Conservation (phyloP, 2,888 invertebrate genomes). For the Hydropsyche betteni region DNA sequence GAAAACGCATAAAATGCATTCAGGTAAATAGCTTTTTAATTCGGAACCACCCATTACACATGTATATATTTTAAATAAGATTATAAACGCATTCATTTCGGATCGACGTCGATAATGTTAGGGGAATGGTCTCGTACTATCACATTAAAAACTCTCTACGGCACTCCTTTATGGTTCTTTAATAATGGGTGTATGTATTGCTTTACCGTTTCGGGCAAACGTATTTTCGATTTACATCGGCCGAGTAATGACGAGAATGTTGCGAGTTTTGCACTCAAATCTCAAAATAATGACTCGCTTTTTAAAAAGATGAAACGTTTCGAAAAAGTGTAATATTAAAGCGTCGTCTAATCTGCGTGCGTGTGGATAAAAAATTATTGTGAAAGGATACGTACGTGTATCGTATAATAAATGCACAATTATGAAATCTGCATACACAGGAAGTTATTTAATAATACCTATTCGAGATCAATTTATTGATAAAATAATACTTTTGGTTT, state of each 20-base stretch:
- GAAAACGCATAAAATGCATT: too few species aligned
- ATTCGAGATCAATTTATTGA: slow-evolving; percentile 26
- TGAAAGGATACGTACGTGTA: slow-evolving; percentile 9
- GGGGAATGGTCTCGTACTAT: slow-evolving; percentile 13
- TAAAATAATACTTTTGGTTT: slow-evolving; percentile 12
- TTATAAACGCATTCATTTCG: slow-evolving; percentile 28
- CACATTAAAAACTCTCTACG: slow-evolving; percentile 7
- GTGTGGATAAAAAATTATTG: neutral
- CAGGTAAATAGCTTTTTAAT: too few species aligned
- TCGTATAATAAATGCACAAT: slow-evolving; percentile 11
- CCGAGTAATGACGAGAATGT: too few species aligned
- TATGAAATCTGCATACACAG: neutral
- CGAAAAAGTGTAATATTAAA: neutral
- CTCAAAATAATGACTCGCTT: neutral
- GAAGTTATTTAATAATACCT: slow-evolving; percentile 28
- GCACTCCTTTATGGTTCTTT: slow-evolving; percentile 12
- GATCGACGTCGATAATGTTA: neutral
- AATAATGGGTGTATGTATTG: slow-evolving; percentile 16
- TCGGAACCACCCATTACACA: too few species aligned
- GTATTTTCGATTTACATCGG: slow-evolving; percentile 4
- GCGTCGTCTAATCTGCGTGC: neutral
- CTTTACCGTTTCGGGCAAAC: slow-evolving; percentile 16
- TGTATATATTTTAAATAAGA: slow-evolving; percentile 7
- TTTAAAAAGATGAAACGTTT: neutral
- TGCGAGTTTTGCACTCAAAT: neutral